Percentiles rank a stretch among this genome's conserved stretches.
phyloP scores from a whole-genome alignment of 2,113 vertebrate species.

The Bufo bufo region DNA sequence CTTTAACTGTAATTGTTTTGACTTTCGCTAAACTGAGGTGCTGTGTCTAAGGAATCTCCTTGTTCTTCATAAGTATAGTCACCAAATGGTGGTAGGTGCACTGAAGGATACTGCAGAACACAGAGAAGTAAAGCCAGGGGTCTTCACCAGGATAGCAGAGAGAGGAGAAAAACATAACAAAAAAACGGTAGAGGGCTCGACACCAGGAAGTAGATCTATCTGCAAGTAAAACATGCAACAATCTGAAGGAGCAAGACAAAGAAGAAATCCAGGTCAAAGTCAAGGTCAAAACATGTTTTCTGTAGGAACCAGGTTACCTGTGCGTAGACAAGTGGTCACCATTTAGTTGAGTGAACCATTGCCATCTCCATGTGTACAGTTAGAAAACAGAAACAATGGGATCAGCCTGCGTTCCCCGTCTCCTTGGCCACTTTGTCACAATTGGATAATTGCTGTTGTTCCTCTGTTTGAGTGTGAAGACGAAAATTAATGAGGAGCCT shows the following conservation, averaged over 20 bases:
- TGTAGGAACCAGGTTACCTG: not conserved
- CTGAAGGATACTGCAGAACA: too few relatives aligned
- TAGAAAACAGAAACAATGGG: not conserved
- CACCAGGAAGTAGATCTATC: not conserved
- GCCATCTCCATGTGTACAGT: not conserved
- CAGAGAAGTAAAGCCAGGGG: not conserved
- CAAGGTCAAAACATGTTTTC: not conserved
- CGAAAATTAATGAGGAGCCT: constrained; percentile 27
- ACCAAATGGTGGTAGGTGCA: not conserved
- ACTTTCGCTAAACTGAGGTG: too few relatives aligned
- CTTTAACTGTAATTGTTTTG: too few relatives aligned
- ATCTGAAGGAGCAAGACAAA: not conserved
- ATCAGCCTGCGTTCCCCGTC: not conserved
- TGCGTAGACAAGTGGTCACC: not conserved
- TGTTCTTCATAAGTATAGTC: too few relatives aligned
- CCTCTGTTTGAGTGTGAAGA: constrained; percentile 24
- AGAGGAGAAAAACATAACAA: not conserved
- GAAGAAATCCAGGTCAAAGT: not conserved
- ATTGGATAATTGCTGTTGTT: constrained; percentile 24
- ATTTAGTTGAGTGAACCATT: not conserved
- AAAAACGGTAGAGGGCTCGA: too few relatives aligned
- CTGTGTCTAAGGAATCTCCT: too few relatives aligned
- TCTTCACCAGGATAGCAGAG: not conserved
- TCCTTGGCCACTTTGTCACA: constrained; percentile 4
- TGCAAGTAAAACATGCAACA: not conserved